Conservation (phyloP, 1,140 invertebrate genomes). For the Bombus ignitus region DNA sequence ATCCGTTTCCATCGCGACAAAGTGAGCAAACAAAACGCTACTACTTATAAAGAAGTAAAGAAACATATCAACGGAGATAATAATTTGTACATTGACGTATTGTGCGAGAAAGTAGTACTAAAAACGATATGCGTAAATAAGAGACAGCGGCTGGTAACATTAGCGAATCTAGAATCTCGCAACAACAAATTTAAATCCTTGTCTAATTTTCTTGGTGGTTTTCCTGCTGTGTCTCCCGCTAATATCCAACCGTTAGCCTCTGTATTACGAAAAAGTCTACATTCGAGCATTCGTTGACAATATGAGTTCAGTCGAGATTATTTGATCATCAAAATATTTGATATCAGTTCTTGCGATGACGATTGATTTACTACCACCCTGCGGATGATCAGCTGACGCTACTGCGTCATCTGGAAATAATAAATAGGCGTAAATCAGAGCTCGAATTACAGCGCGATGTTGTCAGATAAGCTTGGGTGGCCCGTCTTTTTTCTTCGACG, state of each 20-base stretch:
- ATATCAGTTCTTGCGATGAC: constrained; percentile 44
- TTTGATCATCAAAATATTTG: constrained; percentile 52
- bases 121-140: background rate
- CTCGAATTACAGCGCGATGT: constrained; percentile 70
- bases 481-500: constrained; percentile 50
- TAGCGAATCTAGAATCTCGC: background rate
- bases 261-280: constrained; percentile 32
- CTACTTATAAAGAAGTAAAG: background rate
- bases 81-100: background rate
- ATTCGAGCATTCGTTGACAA: constrained; percentile 9
- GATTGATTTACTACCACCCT: constrained; percentile 74
- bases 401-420: constrained; percentile 65
- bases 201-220: background rate
- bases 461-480: constrained; percentile 76
- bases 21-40: too few species aligned
- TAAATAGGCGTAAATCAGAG: constrained; percentile 80
- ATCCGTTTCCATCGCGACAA: background rate
- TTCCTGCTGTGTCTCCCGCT: background rate
- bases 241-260: background rate
- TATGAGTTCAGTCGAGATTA: constrained; percentile 35
- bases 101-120: background rate
- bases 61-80: background rate
- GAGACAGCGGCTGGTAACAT: background rate
- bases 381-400: constrained; percentile 63
- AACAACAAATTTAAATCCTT: background rate